Conservation (phyloP, 2,888 invertebrate species). For the Oligia strigilis region DNA sequence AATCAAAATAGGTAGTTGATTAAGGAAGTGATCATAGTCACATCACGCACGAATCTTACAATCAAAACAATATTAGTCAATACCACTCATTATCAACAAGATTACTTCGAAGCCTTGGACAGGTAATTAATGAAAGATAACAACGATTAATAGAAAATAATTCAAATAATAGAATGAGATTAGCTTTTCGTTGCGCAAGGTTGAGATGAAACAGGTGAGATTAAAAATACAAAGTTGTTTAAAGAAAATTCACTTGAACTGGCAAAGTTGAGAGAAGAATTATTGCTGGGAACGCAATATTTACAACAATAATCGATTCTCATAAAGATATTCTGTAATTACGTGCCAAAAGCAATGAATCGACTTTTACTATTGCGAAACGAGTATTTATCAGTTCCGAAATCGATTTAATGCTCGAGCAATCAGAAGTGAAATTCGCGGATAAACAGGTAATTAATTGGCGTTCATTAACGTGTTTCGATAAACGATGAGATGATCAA, state of each 20-base stretch:
- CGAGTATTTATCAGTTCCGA: conserved; percentile 71
- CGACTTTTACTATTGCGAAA: conserved; percentile 75
- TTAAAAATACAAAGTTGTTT: not conserved
- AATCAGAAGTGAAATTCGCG: conserved; percentile 73
- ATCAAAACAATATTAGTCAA: conserved; percentile 70
- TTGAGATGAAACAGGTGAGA: conserved; percentile 3
- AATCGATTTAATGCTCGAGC: conserved; percentile 74
- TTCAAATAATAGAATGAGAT: conserved; percentile 48
- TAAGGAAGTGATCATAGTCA: conserved; percentile 55
- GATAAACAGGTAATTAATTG: conserved; percentile 69
- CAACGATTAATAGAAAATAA: conserved; percentile 61
- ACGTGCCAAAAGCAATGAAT: conserved; percentile 64
- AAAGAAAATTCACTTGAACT: not conserved
- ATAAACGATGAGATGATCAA: conserved; percentile 53
- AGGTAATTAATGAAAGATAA: conserved; percentile 68
- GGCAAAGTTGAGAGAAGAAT: not conserved
- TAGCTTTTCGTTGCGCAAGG: conserved; percentile 34
- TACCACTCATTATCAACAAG: conserved; percentile 69
- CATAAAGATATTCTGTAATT: conserved; percentile 36
- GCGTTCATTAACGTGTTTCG: conserved; percentile 59
- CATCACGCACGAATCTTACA: conserved; percentile 60
- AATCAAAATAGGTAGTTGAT: conserved; percentile 45
- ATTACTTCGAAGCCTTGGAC: conserved; percentile 69
- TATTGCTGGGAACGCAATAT: not conserved
- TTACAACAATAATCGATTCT: conserved; percentile 23